Conservation (phyloP, 2,113 vertebrate species). For the Eonycteris spelaea region DNA sequence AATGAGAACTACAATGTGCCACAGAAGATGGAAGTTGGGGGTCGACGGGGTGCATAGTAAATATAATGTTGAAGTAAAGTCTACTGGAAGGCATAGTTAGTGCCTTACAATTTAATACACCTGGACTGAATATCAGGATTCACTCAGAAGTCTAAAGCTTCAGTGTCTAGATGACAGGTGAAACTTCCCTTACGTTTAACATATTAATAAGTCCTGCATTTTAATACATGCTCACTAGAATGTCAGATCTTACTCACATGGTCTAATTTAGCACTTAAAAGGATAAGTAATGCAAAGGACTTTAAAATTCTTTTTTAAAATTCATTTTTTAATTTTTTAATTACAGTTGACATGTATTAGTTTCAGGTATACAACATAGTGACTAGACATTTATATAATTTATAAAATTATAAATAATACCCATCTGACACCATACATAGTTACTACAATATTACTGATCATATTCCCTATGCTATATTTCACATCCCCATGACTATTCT, state of each 20-base stretch:
- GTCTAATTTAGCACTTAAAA: background rate
- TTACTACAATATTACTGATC: too few species aligned
- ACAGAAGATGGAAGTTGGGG: background rate
- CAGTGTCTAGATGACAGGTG: background rate
- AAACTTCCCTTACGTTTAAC: background rate
- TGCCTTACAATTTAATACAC: background rate
- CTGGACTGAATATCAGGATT: background rate
- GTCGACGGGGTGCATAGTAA: background rate
- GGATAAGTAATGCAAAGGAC: background rate
- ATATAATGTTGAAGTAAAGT: background rate
- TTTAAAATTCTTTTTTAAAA: background rate
- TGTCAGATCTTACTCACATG: background rate
- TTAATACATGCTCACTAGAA: background rate
- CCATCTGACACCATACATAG: too few species aligned
- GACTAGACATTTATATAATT: too few species aligned
- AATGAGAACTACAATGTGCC: background rate
- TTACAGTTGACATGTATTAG: too few species aligned
- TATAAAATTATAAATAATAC: too few species aligned
- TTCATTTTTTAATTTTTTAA: too few species aligned
- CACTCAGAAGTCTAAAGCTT: background rate
- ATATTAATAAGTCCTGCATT: background rate
- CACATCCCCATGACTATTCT: too few species aligned
- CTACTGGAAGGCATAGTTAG: background rate
- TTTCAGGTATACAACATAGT: too few species aligned
- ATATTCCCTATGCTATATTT: too few species aligned